Evolutionary conservation across 2,113 vertebrate species (phyloP).

Genomic region (Xiphophorus hellerii): DNA sequence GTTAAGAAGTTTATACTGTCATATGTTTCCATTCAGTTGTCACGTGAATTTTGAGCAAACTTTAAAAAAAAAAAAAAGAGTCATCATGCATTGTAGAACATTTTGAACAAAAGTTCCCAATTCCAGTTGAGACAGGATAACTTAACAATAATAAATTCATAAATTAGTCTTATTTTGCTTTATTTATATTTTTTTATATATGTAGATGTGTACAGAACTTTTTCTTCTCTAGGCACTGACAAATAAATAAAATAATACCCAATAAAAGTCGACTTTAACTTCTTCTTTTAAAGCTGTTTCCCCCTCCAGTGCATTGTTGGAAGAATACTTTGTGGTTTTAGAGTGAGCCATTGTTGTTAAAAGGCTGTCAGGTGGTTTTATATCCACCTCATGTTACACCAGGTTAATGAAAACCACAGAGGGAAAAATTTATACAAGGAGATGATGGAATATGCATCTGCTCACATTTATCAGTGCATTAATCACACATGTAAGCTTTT

Average conservation of each 20-base stretch:
- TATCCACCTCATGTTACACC: constrained; percentile 31
- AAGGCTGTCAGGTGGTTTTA: constrained; percentile 39
- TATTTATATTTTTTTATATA: no score
- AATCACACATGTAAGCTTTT: constrained; percentile 24
- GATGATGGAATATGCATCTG: constrained; percentile 8
- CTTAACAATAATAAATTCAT: no score
- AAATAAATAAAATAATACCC: accelerated
- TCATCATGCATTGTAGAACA: no score
- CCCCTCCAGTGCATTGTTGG: constrained; percentile 2
- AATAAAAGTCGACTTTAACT: background rate
- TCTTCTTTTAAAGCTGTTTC: background rate
- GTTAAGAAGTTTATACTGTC: no score
- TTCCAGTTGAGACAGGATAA: no score
- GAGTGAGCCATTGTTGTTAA: constrained; percentile 33
- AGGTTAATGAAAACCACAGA: constrained; percentile 42
- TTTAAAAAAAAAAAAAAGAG: no score
- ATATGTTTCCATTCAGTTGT: no score
- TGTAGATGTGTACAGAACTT: no score
- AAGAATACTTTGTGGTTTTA: constrained; percentile 39
- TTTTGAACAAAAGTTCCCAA: no score
- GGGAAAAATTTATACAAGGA: constrained; percentile 10
- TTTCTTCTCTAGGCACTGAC: no score
- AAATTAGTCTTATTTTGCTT: no score
- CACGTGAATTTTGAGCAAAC: no score
- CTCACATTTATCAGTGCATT: constrained; percentile 44